These are phyloP conservation scores for Dinomys branickii DNA, from an alignment of 2,113 vertebrate genomes.

Conservation along the genomic window DNA sequence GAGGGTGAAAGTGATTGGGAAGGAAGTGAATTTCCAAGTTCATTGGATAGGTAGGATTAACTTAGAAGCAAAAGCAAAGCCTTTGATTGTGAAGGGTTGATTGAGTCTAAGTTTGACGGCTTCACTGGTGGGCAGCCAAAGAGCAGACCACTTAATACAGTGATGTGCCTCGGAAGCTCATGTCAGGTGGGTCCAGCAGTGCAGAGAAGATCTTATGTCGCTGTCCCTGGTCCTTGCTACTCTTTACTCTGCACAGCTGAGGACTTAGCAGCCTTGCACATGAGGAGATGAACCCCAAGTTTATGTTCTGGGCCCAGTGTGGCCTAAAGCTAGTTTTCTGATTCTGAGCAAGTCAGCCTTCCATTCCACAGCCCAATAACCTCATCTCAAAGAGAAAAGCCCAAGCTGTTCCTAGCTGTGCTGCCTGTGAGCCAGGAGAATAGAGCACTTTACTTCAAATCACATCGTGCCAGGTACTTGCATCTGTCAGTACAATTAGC, in stretches of 20 bases:
- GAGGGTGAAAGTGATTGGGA: background rate
- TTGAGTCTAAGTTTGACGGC: background rate
- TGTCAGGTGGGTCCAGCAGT: background rate
- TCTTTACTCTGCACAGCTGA: background rate
- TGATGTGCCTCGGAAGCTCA: background rate
- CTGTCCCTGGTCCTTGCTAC: background rate
- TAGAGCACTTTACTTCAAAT: background rate
- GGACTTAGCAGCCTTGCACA: background rate
- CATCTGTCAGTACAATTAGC: background rate
- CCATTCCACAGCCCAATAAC: too few relatives aligned
- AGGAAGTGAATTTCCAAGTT: background rate
- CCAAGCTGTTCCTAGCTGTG: background rate
- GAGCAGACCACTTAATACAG: background rate
- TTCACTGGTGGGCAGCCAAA: background rate
- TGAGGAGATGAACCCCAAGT: rapidly evolving
- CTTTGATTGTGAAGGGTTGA: background rate
- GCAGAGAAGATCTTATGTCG: background rate
- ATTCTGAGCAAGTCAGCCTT: background rate
- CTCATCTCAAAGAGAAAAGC: background rate
- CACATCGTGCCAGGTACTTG: background rate
- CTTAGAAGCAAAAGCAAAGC: background rate
- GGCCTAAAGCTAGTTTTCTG: background rate
- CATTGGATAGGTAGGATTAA: background rate
- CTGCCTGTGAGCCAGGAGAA: background rate
- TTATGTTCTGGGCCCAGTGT: rapidly evolving